A percentile compares a stretch with the other conserved stretches of the same genome.
Evolutionary conservation across 2,113 vertebrate genomes (phyloP).

Genomic region (Rhinopithecus roxellana): DNA sequence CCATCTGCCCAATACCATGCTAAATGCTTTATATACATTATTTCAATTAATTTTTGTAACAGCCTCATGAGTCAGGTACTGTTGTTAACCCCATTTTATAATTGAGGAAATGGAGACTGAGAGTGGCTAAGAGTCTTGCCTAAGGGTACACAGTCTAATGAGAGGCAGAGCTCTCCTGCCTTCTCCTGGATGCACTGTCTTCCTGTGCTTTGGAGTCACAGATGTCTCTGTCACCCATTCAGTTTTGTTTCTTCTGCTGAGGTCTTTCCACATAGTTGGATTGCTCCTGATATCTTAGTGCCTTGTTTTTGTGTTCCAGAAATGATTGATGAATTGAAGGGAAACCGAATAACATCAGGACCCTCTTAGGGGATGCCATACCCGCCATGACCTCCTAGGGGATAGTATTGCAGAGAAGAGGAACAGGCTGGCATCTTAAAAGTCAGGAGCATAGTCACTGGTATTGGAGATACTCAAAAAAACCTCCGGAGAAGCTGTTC

Average conservation of each 20-base stretch:
- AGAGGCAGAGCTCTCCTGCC: not conserved
- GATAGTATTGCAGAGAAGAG: not conserved
- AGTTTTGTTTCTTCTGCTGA: not conserved
- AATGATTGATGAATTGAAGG: not conserved
- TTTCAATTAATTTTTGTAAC: conserved; percentile 28
- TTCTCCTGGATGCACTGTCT: rapidly evolving
- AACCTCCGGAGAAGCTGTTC: not conserved
- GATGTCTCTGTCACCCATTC: not conserved
- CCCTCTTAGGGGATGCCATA: not conserved
- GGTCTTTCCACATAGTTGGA: not conserved
- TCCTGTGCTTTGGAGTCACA: not conserved
- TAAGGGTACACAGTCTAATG: not conserved
- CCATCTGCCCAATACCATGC: not conserved
- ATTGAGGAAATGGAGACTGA: not conserved
- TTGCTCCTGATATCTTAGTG: not conserved
- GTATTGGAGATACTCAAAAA: not conserved
- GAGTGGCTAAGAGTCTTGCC: not conserved
- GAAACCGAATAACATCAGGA: not conserved
- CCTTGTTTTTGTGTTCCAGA: not conserved
- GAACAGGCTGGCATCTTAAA: not conserved
- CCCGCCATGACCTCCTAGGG: not conserved
- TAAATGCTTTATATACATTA: not conserved
- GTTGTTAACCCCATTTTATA: not conserved
- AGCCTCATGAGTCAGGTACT: not conserved
- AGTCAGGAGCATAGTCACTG: not conserved